Evolutionary conservation across 2,888 invertebrate species (phyloP).

Genomic region (Philonicus albiceps): DNA sequence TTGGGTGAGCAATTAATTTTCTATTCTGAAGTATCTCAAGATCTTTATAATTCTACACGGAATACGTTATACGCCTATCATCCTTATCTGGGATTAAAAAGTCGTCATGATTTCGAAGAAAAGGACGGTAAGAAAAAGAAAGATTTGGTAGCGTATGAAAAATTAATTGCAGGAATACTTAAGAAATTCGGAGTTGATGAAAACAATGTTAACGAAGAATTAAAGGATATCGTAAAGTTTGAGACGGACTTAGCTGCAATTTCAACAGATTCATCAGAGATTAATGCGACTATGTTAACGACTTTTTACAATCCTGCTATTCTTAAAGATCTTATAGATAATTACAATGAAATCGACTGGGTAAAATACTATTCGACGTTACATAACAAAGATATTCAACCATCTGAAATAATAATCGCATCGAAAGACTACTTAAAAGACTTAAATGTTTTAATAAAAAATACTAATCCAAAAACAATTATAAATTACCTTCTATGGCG

Average conservation of each 20-base stretch:
- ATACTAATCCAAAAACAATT: not conserved
- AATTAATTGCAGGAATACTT: not conserved
- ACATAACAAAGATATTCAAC: not conserved
- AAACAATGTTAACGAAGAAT: not conserved
- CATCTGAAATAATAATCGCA: not conserved
- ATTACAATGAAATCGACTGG: not conserved
- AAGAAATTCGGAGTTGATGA: not conserved
- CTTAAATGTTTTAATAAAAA: not conserved
- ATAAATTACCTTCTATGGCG: not conserved
- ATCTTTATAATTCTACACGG: not conserved
- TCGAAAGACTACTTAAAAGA: not conserved
- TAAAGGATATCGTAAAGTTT: not conserved
- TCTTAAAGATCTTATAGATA: not conserved
- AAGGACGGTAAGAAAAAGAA: not conserved
- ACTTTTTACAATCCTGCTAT: not conserved
- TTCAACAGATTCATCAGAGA: not conserved
- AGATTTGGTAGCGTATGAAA: not conserved
- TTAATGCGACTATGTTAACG: not conserved
- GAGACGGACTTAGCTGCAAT: not conserved
- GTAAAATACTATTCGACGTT: not conserved
- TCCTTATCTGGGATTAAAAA: not conserved
- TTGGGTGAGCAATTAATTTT: not conserved
- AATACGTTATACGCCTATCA: not conserved
- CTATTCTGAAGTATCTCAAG: not conserved
- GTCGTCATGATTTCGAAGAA: not conserved